A percentile compares a stretch with the other conserved stretches of the same genome.
phyloP scores from a whole-genome alignment of 1,140 invertebrate genomes.

The Colletes gigas region DNA sequence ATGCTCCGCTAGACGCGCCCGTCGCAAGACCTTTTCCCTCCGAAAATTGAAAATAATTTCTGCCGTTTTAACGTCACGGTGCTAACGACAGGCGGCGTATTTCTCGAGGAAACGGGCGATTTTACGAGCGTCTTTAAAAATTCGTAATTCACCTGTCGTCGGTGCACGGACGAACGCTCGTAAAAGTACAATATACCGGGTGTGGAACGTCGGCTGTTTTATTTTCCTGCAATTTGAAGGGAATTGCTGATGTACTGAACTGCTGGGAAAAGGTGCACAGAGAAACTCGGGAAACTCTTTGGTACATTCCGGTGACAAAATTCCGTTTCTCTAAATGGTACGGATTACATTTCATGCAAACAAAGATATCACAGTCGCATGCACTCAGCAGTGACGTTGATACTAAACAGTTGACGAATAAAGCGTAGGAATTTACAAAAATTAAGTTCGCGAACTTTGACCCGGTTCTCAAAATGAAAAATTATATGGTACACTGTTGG shows the following conservation, averaged over 20 bases:
- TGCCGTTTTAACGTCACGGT: neutral
- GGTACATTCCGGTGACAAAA: no score
- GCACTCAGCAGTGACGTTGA: no score
- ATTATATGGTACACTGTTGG: neutral
- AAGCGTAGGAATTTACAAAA: no score
- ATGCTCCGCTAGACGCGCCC: no score
- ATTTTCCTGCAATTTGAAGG: constrained; percentile 5
- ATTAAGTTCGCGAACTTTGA: neutral
- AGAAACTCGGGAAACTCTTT: neutral
- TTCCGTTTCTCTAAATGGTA: no score
- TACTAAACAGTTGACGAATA: no score
- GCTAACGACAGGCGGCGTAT: neutral
- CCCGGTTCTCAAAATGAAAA: neutral
- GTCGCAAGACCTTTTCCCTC: no score
- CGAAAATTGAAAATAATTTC: neutral
- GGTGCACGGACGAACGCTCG: neutral
- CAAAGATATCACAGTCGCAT: no score
- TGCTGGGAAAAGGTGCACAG: neutral
- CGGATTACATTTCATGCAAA: no score
- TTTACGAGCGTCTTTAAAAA: constrained; percentile 41
- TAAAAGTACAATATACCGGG: constrained; percentile 17
- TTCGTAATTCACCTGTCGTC: constrained; percentile 17
- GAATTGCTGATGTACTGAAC: constrained; percentile 3
- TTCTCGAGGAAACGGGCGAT: constrained; percentile 12
- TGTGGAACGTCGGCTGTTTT: neutral